phyloP scores from a whole-genome alignment of 2,797 vertebrate genomes.

The Ctenochaetus hawaiiensis region DNA sequence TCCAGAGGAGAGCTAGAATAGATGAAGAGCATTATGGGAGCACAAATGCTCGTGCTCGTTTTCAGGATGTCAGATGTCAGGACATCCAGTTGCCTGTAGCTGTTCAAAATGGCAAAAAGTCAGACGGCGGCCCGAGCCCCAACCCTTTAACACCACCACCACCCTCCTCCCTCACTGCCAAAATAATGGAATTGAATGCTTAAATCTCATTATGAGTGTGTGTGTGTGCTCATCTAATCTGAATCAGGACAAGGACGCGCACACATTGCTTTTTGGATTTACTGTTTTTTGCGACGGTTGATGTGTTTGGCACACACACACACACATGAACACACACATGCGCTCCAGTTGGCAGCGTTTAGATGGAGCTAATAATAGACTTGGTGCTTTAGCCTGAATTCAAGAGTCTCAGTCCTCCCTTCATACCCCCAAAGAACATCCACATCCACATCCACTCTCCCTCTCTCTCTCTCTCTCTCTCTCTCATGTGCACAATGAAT shows the following conservation, averaged over 20 bases:
- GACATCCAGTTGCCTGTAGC: slow-evolving; percentile 1
- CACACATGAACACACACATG: slow-evolving; percentile 27
- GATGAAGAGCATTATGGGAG: slow-evolving; percentile 39
- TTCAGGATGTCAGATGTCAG: slow-evolving; percentile 44
- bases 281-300: slow-evolving; percentile 44
- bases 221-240: slow-evolving; percentile 46
- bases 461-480: slow-evolving; percentile 1
- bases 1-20: slow-evolving; percentile 47
- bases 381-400: slow-evolving; percentile 46
- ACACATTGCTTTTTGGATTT: slow-evolving; percentile 54
- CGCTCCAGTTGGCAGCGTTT: slow-evolving; percentile 73
- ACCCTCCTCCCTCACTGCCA: not conserved
- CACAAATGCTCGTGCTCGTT: slow-evolving; percentile 10
- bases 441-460: not conserved
- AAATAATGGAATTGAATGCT: slow-evolving; percentile 64
- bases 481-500: slow-evolving; percentile 30
- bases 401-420: slow-evolving; percentile 51
- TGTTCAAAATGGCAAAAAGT: slow-evolving; percentile 24
- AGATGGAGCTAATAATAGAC: slow-evolving; percentile 72
- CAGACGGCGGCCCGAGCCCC: not conserved
- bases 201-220: slow-evolving; percentile 54
- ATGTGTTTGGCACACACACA: slow-evolving; percentile 43
- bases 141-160: slow-evolving; percentile 9
- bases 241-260: slow-evolving; percentile 41
- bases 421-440: slow-evolving; percentile 40